Evolutionary conservation across 2,888 invertebrate genomes (phyloP).

Genomic region (Andrena dorsata): DNA sequence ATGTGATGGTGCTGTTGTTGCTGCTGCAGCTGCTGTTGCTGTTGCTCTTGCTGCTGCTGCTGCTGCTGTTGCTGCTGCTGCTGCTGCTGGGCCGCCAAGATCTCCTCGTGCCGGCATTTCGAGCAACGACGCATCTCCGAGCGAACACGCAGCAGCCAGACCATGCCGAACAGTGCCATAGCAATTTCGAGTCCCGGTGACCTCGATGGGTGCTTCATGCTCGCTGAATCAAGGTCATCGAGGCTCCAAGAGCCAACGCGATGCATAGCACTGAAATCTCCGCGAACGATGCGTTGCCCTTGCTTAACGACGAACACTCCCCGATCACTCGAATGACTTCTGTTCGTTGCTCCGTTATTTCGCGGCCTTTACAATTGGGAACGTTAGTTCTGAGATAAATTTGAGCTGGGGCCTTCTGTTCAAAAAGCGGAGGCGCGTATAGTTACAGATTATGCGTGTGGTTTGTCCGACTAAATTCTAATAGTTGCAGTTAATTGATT

Average conservation of each 20-base stretch:
- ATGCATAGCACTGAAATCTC: conserved; percentile 76
- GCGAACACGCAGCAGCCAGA: conserved; percentile 93
- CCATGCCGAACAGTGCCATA: conserved; percentile 95
- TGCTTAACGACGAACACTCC: conserved; percentile 1
- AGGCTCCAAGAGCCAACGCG: conserved; percentile 80
- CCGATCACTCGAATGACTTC: not conserved
- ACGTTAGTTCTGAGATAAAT: not conserved
- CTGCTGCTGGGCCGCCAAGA: conserved; percentile 80
- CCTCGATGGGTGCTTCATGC: conserved; percentile 84
- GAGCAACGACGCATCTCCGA: conserved; percentile 92
- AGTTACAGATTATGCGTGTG: not conserved
- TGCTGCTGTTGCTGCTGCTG: conserved; percentile 78
- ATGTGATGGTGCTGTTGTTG: conserved; percentile 78
- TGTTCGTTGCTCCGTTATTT: not conserved
- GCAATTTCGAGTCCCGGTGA: conserved; percentile 85
- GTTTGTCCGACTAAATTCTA: not conserved
- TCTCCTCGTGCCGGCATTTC: conserved; percentile 88
- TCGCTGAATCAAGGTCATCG: conserved; percentile 82
- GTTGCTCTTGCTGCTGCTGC: conserved; percentile 79
- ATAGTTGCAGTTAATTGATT: not conserved
- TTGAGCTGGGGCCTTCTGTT: not conserved
- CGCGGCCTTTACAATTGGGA: not conserved
- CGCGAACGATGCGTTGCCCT: conserved; percentile 36
- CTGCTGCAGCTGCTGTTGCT: conserved; percentile 75
- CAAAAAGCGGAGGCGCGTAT: not conserved